Evolutionary conservation across 1,140 invertebrate species (phyloP).

Genomic region (Phenacoccus solenopsis): DNA sequence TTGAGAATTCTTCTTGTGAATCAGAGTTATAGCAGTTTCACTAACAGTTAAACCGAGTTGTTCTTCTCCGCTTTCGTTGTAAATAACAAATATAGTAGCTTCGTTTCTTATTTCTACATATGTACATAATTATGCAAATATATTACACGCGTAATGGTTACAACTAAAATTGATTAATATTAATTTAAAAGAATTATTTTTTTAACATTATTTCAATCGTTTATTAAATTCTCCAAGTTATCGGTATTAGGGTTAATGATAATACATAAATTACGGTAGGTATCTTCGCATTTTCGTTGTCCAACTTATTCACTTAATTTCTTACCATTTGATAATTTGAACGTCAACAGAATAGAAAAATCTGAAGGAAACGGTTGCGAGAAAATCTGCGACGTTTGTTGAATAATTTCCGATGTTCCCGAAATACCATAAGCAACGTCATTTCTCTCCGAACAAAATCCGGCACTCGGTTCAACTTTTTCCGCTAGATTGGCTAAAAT

Average conservation of each 20-base stretch:
- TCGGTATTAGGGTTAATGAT: too few relatives aligned
- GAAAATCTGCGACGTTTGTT: not conserved
- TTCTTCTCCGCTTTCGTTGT: conserved; percentile 60
- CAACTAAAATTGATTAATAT: too few relatives aligned
- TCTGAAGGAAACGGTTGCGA: not conserved
- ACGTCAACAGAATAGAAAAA: not conserved
- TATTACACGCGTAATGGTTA: too few relatives aligned
- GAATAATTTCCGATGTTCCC: not conserved
- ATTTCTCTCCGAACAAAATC: not conserved
- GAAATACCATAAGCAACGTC: not conserved
- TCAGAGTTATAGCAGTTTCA: not conserved
- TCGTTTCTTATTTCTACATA: not conserved
- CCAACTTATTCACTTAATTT: too few relatives aligned
- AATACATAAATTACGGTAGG: too few relatives aligned
- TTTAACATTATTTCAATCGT: too few relatives aligned
- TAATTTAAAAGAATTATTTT: too few relatives aligned
- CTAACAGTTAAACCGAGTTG: conserved; percentile 55
- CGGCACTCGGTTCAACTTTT: not conserved
- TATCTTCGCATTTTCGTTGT: too few relatives aligned
- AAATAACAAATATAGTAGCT: conserved; percentile 44
- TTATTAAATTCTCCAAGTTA: too few relatives aligned
- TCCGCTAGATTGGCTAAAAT: not conserved
- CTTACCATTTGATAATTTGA: not conserved
- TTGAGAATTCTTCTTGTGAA: not conserved
- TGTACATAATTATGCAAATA: too few relatives aligned